phyloP scores from a whole-genome alignment of 1,140 invertebrate genomes.

The Triops cancriformis region DNA sequence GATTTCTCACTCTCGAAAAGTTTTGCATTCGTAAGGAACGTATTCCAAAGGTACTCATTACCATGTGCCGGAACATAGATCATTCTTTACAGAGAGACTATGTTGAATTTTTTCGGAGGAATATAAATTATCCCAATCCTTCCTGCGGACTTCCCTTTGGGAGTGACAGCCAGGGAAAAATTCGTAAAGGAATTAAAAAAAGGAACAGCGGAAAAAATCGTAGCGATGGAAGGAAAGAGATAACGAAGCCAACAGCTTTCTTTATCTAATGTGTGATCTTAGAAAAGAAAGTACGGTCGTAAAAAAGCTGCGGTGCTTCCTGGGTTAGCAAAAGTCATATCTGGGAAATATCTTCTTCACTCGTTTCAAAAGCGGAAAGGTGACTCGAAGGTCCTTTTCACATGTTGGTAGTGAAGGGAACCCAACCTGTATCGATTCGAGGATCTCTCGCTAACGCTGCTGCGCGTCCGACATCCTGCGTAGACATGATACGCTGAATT shows the following conservation, averaged over 20 bases:
- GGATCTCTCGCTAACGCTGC: not conserved
- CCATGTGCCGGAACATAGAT: not conserved
- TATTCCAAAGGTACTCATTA: not conserved
- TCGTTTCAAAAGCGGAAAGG: not conserved
- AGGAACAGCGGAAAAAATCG: not conserved
- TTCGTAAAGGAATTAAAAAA: not conserved
- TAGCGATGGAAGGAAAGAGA: not conserved
- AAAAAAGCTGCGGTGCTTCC: not conserved
- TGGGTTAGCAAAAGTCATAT: not conserved
- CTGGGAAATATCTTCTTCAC: not conserved
- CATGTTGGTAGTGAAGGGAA: not conserved
- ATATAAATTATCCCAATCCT: not conserved
- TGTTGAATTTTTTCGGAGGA: not conserved
- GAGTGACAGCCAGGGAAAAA: no score
- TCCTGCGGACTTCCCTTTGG: not conserved
- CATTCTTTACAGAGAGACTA: not conserved
- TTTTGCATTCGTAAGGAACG: not conserved
- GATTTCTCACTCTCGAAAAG: not conserved
- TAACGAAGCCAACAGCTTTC: constrained; percentile 9
- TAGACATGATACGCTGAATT: not conserved
- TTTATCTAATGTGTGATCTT: not conserved
- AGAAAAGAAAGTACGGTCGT: not conserved
- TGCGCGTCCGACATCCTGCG: not conserved
- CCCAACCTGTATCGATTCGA: not conserved
- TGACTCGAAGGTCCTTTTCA: constrained; percentile 5